A percentile compares a stretch with the other conserved stretches of the same genome.
phyloP scores from a whole-genome alignment of 2,888 invertebrate genomes.

The Pristionchus maxplancki region DNA sequence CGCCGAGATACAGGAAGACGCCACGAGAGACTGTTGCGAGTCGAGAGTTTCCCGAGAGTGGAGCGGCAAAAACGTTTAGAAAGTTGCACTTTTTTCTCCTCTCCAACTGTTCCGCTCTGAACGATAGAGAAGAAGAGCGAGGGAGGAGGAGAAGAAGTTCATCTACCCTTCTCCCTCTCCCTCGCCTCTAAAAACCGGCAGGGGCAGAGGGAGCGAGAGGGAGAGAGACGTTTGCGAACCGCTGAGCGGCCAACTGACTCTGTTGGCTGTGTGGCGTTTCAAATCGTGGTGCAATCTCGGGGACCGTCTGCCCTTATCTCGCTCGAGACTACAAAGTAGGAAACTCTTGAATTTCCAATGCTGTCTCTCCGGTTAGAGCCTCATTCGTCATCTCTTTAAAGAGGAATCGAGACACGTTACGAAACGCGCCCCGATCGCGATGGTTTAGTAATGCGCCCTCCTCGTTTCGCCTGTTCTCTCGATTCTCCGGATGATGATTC shows the following conservation, averaged over 20 bases:
- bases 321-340: background rate
- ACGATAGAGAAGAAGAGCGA: background rate
- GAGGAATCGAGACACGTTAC: background rate
- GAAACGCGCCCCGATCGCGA: background rate
- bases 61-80: background rate
- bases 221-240: slow-evolving; percentile 36
- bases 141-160: background rate
- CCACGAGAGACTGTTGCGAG: background rate
- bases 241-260: slow-evolving; percentile 25
- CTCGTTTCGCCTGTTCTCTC: background rate
- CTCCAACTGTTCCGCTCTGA: background rate
- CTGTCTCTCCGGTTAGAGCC: background rate
- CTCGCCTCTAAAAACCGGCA: slow-evolving; percentile 28
- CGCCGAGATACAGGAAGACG: background rate
- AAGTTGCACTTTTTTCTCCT: slow-evolving; percentile 32
- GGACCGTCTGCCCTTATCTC: background rate
- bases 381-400: background rate
- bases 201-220: background rate
- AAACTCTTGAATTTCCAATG: background rate
- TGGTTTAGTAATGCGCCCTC: background rate
- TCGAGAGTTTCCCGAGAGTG: background rate
- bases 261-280: background rate
- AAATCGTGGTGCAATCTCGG: slow-evolving; percentile 1
- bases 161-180: background rate
- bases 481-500: background rate